Base-by-base conservation (phyloP, 92 coral and sea anemone genomes). In the Actinernus sp. region DNA sequence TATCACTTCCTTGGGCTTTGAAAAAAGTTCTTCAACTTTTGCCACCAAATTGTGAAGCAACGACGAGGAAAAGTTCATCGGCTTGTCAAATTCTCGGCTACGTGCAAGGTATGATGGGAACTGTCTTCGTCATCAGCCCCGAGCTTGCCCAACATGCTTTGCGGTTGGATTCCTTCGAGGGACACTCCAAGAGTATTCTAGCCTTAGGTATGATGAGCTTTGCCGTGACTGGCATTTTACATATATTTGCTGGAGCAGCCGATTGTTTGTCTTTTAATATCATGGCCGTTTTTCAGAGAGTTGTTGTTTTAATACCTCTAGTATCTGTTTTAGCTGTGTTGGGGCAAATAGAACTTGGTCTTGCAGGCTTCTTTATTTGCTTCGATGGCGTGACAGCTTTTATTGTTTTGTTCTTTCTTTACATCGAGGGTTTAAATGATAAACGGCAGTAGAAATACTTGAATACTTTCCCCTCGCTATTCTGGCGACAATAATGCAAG, bases 201-300 rank as follows among this genome's bases (percentile, higher is more conserved):
- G 7, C 36, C 16, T 5, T 36, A 17, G 16, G 46, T 20, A 8
- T 58, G 4, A 37, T 58, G 45, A 1, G 46, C 27, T 58, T 32
- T 21, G 45, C 65, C 20, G 48, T 58, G 26, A 58, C 27, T 25
- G 65, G 65, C 6, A 31, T 37, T 37, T 40, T 58, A 18, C 65
- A 58, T 31, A 33, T 58, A 6, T 58, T 36, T 11, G 49, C 65
- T 32, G 65, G 49, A 18, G 40, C 65, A 12, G 49, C 49, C 1
- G 48, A 36, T 34, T 19, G 16, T 27, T 37, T 34, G 3, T 37
- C 43, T 16, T 58, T 58, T 24, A 58, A 58, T 31, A 24, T 58
- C 48, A 1, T 24, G 48, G 49, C 49, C 36, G 65, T 58, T 14
- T 36, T 58, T 58, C 20, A 31, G 20, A 32, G 65, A 58, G 10